A percentile compares a stretch with the other conserved stretches of the same genome.
phyloP scores from a whole-genome alignment of 2,113 vertebrate species.

The Rynchops niger region DNA sequence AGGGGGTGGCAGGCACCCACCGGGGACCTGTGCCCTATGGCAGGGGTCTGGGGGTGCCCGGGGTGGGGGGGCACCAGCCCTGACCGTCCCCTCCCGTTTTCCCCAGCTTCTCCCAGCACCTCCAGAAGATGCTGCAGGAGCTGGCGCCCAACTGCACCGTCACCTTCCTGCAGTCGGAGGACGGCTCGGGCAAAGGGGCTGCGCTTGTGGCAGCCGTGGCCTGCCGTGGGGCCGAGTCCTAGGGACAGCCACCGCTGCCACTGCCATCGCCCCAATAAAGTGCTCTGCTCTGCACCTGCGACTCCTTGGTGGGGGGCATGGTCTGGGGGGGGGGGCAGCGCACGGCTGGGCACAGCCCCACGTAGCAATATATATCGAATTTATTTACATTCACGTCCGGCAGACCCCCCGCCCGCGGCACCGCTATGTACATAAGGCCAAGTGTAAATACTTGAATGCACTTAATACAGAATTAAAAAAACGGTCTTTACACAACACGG shows the following conservation, averaged over 20 bases:
- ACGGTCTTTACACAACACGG: conserved; percentile 78
- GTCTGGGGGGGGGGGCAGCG: not conserved
- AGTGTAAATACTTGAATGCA: conserved; percentile 85
- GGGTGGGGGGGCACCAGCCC: not conserved
- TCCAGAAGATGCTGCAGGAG: conserved; percentile 66
- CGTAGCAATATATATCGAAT: conserved; percentile 87
- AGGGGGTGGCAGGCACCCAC: not conserved
- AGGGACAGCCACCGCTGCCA: not conserved
- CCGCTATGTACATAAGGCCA: conserved; percentile 87
- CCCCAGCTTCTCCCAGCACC: conserved; percentile 78
- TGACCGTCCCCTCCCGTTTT: not conserved
- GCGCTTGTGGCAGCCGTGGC: conserved; percentile 86
- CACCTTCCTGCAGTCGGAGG: conserved; percentile 81
- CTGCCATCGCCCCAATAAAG: not conserved
- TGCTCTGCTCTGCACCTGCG: not conserved
- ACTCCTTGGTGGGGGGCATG: not conserved
- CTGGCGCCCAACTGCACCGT: conserved; percentile 82
- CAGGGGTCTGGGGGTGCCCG: not conserved
- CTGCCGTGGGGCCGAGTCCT: not conserved
- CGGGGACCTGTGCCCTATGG: fast-evolving
- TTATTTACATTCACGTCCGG: conserved; percentile 86
- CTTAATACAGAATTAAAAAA: conserved; percentile 87
- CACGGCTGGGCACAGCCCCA: not conserved
- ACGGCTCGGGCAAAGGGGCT: conserved; percentile 86
- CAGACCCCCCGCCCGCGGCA: conserved; percentile 79